Base-by-base conservation (phyloP, 2,797 vertebrate species). In the Micropoecilia bifurca region DNA sequence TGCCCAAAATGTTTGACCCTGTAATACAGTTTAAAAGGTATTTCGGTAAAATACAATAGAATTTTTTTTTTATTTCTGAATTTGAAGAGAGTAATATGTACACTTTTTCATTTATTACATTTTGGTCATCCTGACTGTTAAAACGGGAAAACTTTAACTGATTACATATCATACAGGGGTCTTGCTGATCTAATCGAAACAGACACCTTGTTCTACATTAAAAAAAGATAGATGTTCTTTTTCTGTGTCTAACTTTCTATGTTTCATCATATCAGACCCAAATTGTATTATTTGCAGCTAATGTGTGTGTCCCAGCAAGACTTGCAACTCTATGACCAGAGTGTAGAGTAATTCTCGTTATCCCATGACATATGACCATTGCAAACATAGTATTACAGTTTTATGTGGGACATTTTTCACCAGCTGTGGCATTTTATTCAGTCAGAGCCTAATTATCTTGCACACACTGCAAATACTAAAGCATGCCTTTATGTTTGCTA, bases 341-440 rank as follows among this genome's bases (percentile, higher is more conserved):
- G 68, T 45, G 41, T 28, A 45, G 22, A 28, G 9, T 28, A 16
- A n/a, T 71, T 13, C 13, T 43, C 22, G 10, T 71, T n/a, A n/a
- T 68, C 33, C 30, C 0, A 0, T 41, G 8, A 68, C 39, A 68
- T 13, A 43, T 43, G 41, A 71, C 13, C 22, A 71, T 53, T 68
- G 45, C 10, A 36, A 63, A 63, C 46, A 30, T 63, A 41, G 18
- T 33, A 73, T 79, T 74, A 22, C 8, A 53, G 8, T 73, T 74
- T 66, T 66, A 66, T 39, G 36, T 72, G 73, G n/a, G 30, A 69
- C 57, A 68, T 53, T 45, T 36, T 74, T 66, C 59, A 68, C 22
- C 9, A 14, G 20, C 22, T 68, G 36, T 68, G 20, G 18, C 10
- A 63, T 36, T 63, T 63, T 36, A 36, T 36, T 33, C 13, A 28